Evolutionary conservation across 2,888 invertebrate genomes (phyloP).

Genomic region (Drosophila cyrtoloma): DNA sequence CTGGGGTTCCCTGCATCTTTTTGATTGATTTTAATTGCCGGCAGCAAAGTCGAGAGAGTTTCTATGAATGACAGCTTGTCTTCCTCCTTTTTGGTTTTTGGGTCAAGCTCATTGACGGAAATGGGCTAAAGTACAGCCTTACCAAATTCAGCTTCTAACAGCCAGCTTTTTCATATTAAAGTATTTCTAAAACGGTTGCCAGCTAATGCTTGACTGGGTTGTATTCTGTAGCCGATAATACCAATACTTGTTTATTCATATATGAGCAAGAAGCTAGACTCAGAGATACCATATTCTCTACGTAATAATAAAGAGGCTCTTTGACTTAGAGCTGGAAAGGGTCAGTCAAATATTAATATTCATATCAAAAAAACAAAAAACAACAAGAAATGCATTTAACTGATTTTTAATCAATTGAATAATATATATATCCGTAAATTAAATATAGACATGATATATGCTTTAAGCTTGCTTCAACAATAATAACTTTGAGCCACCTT

Average conservation of each 20-base stretch:
- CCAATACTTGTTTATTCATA: neutral
- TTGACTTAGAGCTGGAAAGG: neutral
- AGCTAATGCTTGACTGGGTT: neutral
- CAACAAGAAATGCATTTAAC: neutral
- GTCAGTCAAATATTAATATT: neutral
- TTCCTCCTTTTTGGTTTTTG: conserved; percentile 48
- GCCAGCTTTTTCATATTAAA: neutral
- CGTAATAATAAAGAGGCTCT: neutral
- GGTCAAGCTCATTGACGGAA: conserved; percentile 69
- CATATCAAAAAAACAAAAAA: neutral
- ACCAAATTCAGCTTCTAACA: conserved; percentile 5
- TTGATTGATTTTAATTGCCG: conserved; percentile 78
- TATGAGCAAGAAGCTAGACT: neutral
- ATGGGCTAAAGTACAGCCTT: conserved; percentile 30
- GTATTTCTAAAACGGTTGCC: neutral
- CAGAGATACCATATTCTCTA: neutral
- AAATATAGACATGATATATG: neutral
- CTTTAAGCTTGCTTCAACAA: neutral
- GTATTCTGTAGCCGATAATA: neutral
- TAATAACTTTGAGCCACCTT: neutral
- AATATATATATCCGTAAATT: neutral
- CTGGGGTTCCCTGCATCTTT: conserved; percentile 35
- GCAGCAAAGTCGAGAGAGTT: conserved; percentile 18
- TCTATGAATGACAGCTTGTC: conserved; percentile 45
- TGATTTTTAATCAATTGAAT: neutral